Conservation (phyloP, 2,888 invertebrate species). For the Eubasilissa splendida region DNA sequence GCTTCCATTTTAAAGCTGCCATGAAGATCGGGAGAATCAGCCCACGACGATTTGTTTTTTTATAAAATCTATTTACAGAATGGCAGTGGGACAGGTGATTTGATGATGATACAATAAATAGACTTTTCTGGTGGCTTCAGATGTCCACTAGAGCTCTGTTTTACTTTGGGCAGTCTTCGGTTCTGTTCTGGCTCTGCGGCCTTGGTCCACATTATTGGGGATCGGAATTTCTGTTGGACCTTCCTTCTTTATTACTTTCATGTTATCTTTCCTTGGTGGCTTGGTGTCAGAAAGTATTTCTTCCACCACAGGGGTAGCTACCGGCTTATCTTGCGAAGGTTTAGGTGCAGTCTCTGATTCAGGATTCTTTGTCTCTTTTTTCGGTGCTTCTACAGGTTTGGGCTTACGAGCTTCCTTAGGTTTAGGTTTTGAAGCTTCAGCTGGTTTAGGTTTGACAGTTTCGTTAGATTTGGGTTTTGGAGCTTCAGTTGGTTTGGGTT, state of each 20-base stretch:
- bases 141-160: slow-evolving; percentile 43
- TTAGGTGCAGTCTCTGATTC: slow-evolving; percentile 60
- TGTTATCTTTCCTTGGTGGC: slow-evolving; percentile 71
- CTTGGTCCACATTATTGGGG: slow-evolving; percentile 58
- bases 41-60: background rate
- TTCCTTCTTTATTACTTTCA: slow-evolving; percentile 75
- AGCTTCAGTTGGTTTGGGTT: slow-evolving; percentile 60
- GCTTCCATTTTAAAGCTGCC: slow-evolving; percentile 17
- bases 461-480: slow-evolving; percentile 58
- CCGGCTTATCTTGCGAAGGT: slow-evolving; percentile 58
- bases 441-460: slow-evolving; percentile 59
- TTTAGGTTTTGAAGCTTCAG: slow-evolving; percentile 57
- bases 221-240: slow-evolving; percentile 71
- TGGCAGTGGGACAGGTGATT: slow-evolving; percentile 12
- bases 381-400: slow-evolving; percentile 58
- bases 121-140: background rate
- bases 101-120: slow-evolving; percentile 23
- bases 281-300: slow-evolving; percentile 71
- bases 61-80: slow-evolving; percentile 17
- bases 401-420: slow-evolving; percentile 61
- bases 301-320: slow-evolving; percentile 70
- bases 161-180: slow-evolving; percentile 42
- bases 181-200: slow-evolving; percentile 27
- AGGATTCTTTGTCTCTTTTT: slow-evolving; percentile 54
- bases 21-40: background rate